phyloP scores from a whole-genome alignment of 2,797 vertebrate species.

The Clarias platycephalus region DNA sequence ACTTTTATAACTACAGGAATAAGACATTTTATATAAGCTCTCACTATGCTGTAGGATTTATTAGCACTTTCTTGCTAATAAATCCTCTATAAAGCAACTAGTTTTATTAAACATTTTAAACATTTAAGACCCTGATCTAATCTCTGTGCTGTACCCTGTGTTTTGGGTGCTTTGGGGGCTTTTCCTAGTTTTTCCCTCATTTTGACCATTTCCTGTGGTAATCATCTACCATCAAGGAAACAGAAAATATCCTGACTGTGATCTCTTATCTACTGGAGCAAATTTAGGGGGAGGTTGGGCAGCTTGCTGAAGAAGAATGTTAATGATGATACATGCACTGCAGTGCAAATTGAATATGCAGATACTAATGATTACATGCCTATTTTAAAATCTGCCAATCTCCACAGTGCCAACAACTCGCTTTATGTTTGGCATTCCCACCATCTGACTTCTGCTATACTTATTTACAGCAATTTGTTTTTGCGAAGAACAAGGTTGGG shows the following conservation, averaged over 20 bases:
- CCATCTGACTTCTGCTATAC: constrained; percentile 31
- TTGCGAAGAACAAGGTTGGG: constrained; percentile 32
- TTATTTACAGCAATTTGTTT: constrained; percentile 22
- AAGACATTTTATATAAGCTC: not conserved
- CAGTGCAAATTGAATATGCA: constrained; percentile 37
- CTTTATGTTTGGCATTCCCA: constrained; percentile 10
- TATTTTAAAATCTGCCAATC: constrained; percentile 37
- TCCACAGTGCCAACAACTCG: not conserved
- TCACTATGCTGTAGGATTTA: not conserved
- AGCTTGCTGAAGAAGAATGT: constrained; percentile 29
- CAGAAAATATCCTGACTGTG: constrained; percentile 55
- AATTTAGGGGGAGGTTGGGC: constrained; percentile 24
- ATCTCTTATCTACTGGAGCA: constrained; percentile 52
- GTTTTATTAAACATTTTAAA: constrained; percentile 2
- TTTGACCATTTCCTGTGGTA: constrained; percentile 54
- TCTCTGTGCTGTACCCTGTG: constrained; percentile 26
- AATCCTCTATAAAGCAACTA: constrained; percentile 11
- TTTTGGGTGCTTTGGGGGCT: constrained; percentile 49
- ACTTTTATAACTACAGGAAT: not conserved
- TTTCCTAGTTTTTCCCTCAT: constrained; percentile 48
- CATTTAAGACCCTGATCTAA: not conserved
- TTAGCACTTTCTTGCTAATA: not conserved
- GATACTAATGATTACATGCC: constrained; percentile 32
- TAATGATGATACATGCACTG: constrained; percentile 22
- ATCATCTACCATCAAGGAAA: constrained; percentile 53